phyloP scores from a whole-genome alignment of 2,113 vertebrate genomes.

The Mustela nigripes region DNA sequence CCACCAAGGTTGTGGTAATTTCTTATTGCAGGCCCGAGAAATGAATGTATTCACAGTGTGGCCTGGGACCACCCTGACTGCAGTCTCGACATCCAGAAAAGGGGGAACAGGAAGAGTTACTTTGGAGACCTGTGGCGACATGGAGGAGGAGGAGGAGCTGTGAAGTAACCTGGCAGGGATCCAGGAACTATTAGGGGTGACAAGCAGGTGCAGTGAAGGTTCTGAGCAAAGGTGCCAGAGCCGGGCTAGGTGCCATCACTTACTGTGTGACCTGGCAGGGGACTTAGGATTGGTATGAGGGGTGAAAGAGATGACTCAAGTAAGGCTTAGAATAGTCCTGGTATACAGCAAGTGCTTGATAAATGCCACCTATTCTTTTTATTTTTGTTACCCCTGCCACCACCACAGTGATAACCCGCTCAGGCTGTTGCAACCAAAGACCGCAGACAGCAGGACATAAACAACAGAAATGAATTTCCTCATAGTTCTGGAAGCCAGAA shows the following conservation, averaged over 20 bases:
- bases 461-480: not conserved
- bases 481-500: not conserved
- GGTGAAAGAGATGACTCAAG: not conserved
- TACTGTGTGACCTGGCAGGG: not conserved
- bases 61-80: not conserved
- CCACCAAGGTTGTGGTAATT: not conserved
- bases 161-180: rapidly evolving
- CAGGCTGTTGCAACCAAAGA: not conserved
- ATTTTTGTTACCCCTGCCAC: not conserved
- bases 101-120: not conserved
- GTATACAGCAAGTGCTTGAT: not conserved
- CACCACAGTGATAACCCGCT: rapidly evolving
- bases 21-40: not conserved
- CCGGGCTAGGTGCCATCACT: not conserved
- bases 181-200: not conserved
- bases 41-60: not conserved
- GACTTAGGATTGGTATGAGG: not conserved
- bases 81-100: not conserved
- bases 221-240: not conserved
- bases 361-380: not conserved
- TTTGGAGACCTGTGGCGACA: rapidly evolving
- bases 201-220: not conserved
- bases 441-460: not conserved
- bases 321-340: not conserved
- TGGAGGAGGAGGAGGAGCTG: not conserved